Evolutionary conservation across 2,888 invertebrate species (phyloP), one percentile per base, ranked within the genome.

Genomic region (Cheilosia vernalis): DNA sequence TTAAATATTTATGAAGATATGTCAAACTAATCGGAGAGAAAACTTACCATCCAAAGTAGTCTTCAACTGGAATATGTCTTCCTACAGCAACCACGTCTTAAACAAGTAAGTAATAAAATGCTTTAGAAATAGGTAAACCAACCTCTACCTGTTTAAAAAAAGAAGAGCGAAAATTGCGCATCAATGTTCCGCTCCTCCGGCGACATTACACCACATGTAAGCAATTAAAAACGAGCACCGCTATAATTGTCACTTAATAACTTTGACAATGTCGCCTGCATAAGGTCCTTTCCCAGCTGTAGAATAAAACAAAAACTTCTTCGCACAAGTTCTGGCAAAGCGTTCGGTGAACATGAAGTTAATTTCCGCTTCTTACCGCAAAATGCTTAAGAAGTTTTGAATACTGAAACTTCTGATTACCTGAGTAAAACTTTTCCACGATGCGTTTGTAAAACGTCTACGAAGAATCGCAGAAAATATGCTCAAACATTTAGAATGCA

Each of bases 201-300:
- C 19, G 24, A 21, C 19, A 24, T 51, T 49, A 49, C 49, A 21
- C 21, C 78, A 49, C 73, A 66, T 73, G 66, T 44, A 53, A 64
- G 78, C 66, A 83, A 83, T 83, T 79, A 72, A 83, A 70, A 83
- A 67, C 49, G 44, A 78, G 72, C 72, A 63, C 51, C 60, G 47
- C 66, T 67, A 78, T 83, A 78, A 83, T 83, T 78, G 83, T 83
- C 78, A 67, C 78, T 78, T 78, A 72, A 63, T 40, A 83, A 83
- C 78, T 83, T 78, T 82, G 61, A 78, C 78, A 72, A 73, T 78
- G 47, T 56, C 69, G 40, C 24, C 19, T 67, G 19, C 67, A 66
- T 44, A 70, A 49, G 49, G 55, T 42, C 49, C 72, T 56, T 51
- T 49, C 27, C 47, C 47, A 63, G 27, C 44, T 37, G 69, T 44